Evolutionary conservation across 2,888 invertebrate genomes (phyloP), one percentile per base, ranked within the genome.

Genomic region (Orchestes rusci): DNA sequence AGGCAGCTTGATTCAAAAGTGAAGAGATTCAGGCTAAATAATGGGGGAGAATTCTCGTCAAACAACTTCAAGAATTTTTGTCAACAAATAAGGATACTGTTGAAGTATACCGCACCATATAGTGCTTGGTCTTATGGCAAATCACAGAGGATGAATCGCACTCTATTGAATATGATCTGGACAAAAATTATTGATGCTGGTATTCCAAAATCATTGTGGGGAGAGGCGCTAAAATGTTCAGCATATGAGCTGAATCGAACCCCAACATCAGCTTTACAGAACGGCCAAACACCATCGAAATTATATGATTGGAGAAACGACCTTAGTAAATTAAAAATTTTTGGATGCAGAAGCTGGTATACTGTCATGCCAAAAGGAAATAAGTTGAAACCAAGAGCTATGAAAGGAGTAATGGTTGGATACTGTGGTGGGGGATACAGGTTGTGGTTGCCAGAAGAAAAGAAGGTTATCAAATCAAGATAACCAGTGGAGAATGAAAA

Each of bases 141-240:
- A 16, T 12, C 18, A 16, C 13, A 35, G 18, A 15, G 17, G 18
- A 35, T 35, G 35, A 35, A 35, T 35, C 13, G 35, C 8, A 35
- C 35, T 7, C 12, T 35, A 5, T 16, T 35, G 17, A 35, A 35
- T 16, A 35, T 16, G 16, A 16, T 35, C 8, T 4, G 35, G 17
- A 35, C 16, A 17, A 35, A 35, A 35, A 4, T 35, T 7, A 16
- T 35, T 8, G 35, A 35, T 16, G 13, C 35, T 5, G 13, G 12
- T 4, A 16, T 35, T 8, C 35, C 35, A 18, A 35, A n/a, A n/a
- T n/a, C n/a, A n/a, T n/a, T n/a, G n/a, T n/a, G n/a, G n/a, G n/a
- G n/a, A n/a, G n/a, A n/a, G 12, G 35, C 35, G 8, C n/a, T 35
- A 16, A 12, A 16, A 16, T 35, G 35, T 16, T 35, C 35, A 35